Evolutionary conservation across 2,797 vertebrate species (phyloP).

Genomic region (Emys orbicularis): DNA sequence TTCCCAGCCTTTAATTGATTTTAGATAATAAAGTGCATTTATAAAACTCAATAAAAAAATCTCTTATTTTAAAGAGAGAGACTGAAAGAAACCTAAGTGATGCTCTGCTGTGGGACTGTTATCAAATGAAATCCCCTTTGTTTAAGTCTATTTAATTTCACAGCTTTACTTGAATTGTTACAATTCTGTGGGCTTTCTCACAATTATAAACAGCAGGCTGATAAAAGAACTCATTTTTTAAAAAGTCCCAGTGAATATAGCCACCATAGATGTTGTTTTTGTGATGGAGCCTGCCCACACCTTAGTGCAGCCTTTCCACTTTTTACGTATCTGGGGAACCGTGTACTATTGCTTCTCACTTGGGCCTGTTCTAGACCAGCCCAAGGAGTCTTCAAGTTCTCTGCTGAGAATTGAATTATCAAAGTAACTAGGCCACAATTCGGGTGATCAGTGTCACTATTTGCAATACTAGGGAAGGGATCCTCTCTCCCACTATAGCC

Average conservation of each 20-base stretch:
- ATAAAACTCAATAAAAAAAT: constrained; percentile 4
- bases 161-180: constrained; percentile 10
- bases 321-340: accelerated
- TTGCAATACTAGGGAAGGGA: neutral
- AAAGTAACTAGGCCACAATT: neutral
- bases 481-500: neutral
- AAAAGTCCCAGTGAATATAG: neutral
- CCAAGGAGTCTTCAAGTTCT: neutral
- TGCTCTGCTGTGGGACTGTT: constrained; percentile 2
- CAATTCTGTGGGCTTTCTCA: neutral
- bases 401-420: neutral
- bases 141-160: constrained; percentile 44
- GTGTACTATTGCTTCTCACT: neutral
- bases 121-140: constrained; percentile 34
- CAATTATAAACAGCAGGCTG: neutral
- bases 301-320: neutral
- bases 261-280: neutral
- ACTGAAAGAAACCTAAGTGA: neutral
- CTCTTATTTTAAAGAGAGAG: neutral
- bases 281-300: neutral
- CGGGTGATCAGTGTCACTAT: neutral
- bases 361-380: neutral
- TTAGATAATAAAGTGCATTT: constrained; percentile 42
- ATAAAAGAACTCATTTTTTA: neutral
- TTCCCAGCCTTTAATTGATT: constrained; percentile 44